Conservation (phyloP, 2,888 invertebrate species). For the Hyposoter didymator region DNA sequence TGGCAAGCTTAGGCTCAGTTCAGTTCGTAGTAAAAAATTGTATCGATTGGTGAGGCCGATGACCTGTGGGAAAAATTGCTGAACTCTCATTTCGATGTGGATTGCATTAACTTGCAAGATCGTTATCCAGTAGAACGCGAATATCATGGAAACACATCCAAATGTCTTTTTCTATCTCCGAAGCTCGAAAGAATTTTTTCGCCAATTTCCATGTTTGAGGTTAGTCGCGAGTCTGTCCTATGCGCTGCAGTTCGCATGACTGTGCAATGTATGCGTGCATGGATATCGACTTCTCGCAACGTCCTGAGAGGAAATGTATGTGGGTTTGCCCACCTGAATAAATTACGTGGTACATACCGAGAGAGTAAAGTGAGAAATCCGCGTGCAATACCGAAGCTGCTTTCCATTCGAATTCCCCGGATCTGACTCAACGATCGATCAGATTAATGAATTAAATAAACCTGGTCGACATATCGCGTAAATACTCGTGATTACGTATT, state of each 20-base stretch:
- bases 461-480: slow-evolving; percentile 45
- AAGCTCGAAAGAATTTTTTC: no score
- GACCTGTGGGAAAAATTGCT: not conserved
- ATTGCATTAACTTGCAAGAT: not conserved
- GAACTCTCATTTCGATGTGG: not conserved
- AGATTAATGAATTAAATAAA: slow-evolving; percentile 77
- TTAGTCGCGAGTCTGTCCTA: no score
- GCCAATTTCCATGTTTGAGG: no score
- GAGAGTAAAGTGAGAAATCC: slow-evolving; percentile 68
- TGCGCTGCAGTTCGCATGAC: not conserved
- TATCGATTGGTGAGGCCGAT: not conserved
- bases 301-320: slow-evolving; percentile 25
- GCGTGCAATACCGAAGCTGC: slow-evolving; percentile 68
- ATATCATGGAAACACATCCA: not conserved
- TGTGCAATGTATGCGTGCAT: slow-evolving; percentile 1
- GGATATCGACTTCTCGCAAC: not conserved
- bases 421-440: slow-evolving; percentile 60
- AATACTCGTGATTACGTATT: not conserved
- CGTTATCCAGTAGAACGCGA: not conserved
- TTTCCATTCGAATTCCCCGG: slow-evolving; percentile 45
- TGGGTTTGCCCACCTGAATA: slow-evolving; percentile 65
- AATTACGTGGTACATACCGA: slow-evolving; percentile 67
- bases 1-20: slow-evolving; percentile 28
- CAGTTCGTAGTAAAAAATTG: not conserved
- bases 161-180: not conserved